Conservation (phyloP, 2,888 invertebrate species). For the Andrena chrysosceles region DNA sequence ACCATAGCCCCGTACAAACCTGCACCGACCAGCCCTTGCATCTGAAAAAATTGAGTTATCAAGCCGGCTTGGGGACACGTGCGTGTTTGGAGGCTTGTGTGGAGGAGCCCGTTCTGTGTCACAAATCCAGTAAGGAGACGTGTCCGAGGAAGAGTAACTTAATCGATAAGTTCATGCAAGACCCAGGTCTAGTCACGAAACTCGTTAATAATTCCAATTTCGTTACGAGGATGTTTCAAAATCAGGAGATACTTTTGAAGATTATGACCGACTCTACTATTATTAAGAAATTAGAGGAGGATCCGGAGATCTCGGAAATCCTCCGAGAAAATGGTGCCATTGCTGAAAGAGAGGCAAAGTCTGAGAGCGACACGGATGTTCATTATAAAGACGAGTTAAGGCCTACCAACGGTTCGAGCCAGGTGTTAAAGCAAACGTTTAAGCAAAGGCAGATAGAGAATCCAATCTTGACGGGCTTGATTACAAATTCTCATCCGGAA, state of each 20-base stretch:
- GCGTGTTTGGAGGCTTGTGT: slow-evolving; percentile 21
- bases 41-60: slow-evolving; percentile 19
- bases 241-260: slow-evolving; percentile 76
- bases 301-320: slow-evolving; percentile 78
- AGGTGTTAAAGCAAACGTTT: slow-evolving; percentile 69
- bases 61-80: slow-evolving; percentile 8
- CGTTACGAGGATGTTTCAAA: slow-evolving; percentile 77
- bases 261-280: slow-evolving; percentile 76
- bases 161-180: slow-evolving; percentile 68
- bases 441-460: slow-evolving; percentile 76
- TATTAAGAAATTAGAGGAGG: slow-evolving; percentile 73
- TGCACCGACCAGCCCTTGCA: slow-evolving; percentile 19
- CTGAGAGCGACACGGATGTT: slow-evolving; percentile 26
- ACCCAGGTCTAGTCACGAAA: slow-evolving; percentile 73
- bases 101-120: slow-evolving; percentile 64
- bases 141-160: slow-evolving; percentile 64
- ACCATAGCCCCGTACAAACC: slow-evolving; percentile 40
- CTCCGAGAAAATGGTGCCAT: slow-evolving; percentile 67
- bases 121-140: slow-evolving; percentile 69
- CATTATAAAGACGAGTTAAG: slow-evolving; percentile 43
- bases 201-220: slow-evolving; percentile 77
- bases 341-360: slow-evolving; percentile 43
- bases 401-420: slow-evolving; percentile 67
- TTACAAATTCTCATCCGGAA: slow-evolving; percentile 78
- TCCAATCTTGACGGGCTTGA: slow-evolving; percentile 81